Evolutionary conservation across 2,797 vertebrate species (phyloP).

Genomic region (Catostomus latipinnis): DNA sequence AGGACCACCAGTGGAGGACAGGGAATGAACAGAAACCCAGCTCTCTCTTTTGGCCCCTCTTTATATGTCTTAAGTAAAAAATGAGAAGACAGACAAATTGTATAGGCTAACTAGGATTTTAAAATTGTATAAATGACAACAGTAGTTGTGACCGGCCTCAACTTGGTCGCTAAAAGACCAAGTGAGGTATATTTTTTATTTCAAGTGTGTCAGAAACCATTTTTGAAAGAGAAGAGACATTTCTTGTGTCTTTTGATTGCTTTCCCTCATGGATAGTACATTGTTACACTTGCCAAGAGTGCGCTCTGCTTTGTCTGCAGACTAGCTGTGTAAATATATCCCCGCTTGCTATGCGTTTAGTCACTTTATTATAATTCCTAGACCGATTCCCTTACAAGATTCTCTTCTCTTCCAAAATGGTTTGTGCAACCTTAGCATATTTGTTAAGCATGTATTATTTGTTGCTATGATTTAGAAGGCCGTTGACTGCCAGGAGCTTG

Average conservation of each 20-base stretch:
- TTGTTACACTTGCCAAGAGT: slow-evolving; percentile 70
- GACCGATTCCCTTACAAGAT: slow-evolving; percentile 76
- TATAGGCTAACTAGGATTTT: slow-evolving; percentile 84
- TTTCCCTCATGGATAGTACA: slow-evolving; percentile 64
- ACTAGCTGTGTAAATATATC: slow-evolving; percentile 80
- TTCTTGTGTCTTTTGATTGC: slow-evolving; percentile 63
- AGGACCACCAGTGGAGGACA: slow-evolving; percentile 72
- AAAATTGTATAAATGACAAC: slow-evolving; percentile 78
- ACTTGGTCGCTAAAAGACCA: slow-evolving; percentile 74
- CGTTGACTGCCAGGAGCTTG: slow-evolving; percentile 75
- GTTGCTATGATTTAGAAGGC: slow-evolving; percentile 75
- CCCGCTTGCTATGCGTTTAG: slow-evolving; percentile 88
- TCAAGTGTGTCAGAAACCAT: slow-evolving; percentile 70
- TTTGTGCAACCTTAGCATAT: slow-evolving; percentile 77
- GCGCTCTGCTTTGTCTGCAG: slow-evolving; percentile 74
- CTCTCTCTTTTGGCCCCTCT: slow-evolving; percentile 71
- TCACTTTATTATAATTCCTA: slow-evolving; percentile 90
- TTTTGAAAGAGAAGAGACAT: slow-evolving; percentile 84
- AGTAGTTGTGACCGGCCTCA: slow-evolving; percentile 65
- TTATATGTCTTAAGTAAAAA: slow-evolving; percentile 63
- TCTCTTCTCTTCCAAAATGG: slow-evolving; percentile 83
- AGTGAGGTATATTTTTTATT: slow-evolving; percentile 70
- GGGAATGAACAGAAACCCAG: slow-evolving; percentile 72
- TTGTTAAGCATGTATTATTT: slow-evolving; percentile 75
- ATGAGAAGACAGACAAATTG: slow-evolving; percentile 73